Percentiles rank a stretch among this genome's conserved stretches.
These are phyloP conservation scores for Thamnophis sirtalis DNA, from an alignment of 2,113 vertebrate genomes.

Conservation along the genomic window DNA sequence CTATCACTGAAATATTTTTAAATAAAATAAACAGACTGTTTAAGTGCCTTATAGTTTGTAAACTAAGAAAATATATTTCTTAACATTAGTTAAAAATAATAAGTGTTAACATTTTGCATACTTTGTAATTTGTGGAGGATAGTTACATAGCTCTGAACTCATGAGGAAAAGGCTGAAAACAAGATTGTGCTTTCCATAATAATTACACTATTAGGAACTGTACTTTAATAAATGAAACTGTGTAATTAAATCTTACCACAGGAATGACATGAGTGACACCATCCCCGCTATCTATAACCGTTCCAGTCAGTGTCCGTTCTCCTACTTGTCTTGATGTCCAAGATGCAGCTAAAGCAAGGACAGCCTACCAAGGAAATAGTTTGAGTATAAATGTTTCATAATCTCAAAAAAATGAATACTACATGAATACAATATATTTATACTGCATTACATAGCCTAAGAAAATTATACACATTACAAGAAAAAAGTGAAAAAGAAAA, in stretches of 20 bases:
- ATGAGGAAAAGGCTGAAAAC: neutral
- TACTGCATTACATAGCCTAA: neutral
- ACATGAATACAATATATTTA: neutral
- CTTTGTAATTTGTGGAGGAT: neutral
- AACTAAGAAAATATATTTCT: neutral
- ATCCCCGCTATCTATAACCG: slow-evolving; percentile 97
- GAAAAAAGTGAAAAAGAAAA: neutral
- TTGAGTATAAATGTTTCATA: neutral
- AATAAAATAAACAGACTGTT: neutral
- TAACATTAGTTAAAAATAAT: neutral
- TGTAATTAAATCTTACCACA: slow-evolving; percentile 77
- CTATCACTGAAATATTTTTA: neutral
- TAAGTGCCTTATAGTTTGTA: neutral
- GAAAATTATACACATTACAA: neutral
- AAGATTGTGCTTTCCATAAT: neutral
- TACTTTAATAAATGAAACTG: neutral
- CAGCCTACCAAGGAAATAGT: slow-evolving; percentile 70
- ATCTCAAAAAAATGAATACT: neutral
- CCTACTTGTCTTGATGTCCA: slow-evolving; percentile 98
- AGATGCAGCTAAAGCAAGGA: slow-evolving; percentile 94
- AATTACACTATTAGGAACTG: neutral
- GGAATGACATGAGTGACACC: slow-evolving; percentile 98
- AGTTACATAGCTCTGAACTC: neutral
- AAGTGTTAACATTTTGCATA: neutral
- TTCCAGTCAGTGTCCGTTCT: slow-evolving; percentile 92